A percentile compares a stretch with the other conserved stretches of the same genome.
Conservation (phyloP, 1,140 invertebrate genomes). For the Oscheius sp. region DNA sequence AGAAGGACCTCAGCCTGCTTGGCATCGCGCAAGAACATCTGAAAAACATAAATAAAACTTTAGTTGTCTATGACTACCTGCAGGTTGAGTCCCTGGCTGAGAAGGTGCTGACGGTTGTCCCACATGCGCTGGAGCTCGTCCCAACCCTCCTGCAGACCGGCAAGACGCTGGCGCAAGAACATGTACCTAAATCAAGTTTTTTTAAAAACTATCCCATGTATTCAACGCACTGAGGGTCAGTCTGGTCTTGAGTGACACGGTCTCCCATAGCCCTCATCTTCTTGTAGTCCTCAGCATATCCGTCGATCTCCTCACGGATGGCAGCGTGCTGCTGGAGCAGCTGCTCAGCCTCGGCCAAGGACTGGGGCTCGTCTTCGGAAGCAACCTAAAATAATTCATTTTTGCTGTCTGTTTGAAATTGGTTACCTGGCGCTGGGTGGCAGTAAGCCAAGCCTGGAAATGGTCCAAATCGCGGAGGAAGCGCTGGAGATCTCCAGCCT, state of each 20-base stretch:
- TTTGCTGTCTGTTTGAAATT: slow-evolving; percentile 2
- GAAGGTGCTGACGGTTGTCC: slow-evolving; percentile 90
- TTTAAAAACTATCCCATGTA: slow-evolving; percentile 90
- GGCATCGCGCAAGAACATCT: slow-evolving; percentile 93
- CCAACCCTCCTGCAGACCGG: slow-evolving; percentile 97
- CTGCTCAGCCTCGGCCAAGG: slow-evolving; percentile 91
- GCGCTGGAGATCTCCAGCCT: slow-evolving; percentile 93
- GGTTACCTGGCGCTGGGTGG: slow-evolving; percentile 73
- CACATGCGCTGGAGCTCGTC: slow-evolving; percentile 98
- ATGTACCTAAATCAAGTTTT: slow-evolving; percentile 78
- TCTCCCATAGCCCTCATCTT: slow-evolving; percentile 99
- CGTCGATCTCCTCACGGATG: slow-evolving; percentile 97
- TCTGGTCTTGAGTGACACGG: slow-evolving; percentile 77
- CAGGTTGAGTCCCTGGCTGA: slow-evolving; percentile 80
- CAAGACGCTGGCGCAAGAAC: slow-evolving; percentile 71
- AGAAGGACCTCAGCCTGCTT: slow-evolving; percentile 94
- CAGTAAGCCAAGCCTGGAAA: slow-evolving; percentile 98
- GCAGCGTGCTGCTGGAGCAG: slow-evolving; percentile 90
- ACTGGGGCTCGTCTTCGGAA: slow-evolving; percentile 94
- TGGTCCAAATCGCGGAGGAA: slow-evolving; percentile 98
- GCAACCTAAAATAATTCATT: slow-evolving; percentile 70
- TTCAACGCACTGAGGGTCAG: slow-evolving; percentile 78
- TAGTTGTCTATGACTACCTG: slow-evolving; percentile 61
- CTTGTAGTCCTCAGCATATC: slow-evolving; percentile 93
- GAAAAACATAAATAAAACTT: slow-evolving; percentile 63